Percentiles rank a stretch among this genome's conserved stretches.
Evolutionary conservation across 2,888 invertebrate genomes (phyloP).

Genomic region (Sarcophaga carnaria): DNA sequence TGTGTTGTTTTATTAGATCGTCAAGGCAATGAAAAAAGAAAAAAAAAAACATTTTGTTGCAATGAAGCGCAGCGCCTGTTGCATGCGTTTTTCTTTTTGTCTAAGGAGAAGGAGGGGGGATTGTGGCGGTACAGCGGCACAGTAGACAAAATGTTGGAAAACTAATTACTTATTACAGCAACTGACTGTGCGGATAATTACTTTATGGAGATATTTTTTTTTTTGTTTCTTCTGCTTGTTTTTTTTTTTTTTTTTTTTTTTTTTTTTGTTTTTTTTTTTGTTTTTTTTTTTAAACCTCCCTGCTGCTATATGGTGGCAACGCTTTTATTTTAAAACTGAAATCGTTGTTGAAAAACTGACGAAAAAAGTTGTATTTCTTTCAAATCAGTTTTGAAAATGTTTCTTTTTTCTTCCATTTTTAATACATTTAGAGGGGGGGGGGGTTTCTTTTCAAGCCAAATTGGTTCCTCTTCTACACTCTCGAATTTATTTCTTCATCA

Average conservation of each 20-base stretch:
- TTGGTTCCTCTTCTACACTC: constrained; percentile 7
- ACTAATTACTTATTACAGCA: constrained; percentile 72
- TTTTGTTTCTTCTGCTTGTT: constrained; percentile 17
- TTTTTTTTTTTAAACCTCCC: constrained; percentile 10
- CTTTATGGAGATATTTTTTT: constrained; percentile 40
- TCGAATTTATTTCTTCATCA: neutral
- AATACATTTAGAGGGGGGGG: too few relatives aligned
- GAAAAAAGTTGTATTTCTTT: constrained; percentile 5
- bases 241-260: constrained; percentile 31
- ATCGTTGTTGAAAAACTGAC: neutral
- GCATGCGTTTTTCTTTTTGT: constrained; percentile 10
- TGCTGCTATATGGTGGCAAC: neutral
- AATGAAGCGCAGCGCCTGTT: neutral
- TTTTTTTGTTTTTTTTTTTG: constrained; percentile 32
- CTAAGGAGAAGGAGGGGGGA: neutral
- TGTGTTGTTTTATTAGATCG: constrained; percentile 49
- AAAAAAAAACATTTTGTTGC: neutral
- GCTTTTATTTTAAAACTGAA: neutral
- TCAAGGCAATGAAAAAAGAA: neutral
- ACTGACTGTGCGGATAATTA: constrained; percentile 67
- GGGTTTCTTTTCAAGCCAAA: neutral
- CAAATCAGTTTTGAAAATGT: constrained; percentile 54
- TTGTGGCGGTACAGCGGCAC: neutral
- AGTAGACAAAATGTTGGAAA: constrained; percentile 60
- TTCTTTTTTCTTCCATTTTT: constrained; percentile 5